Evolutionary conservation across 2,113 vertebrate genomes (phyloP), one percentile per base, ranked within the genome.

Genomic region (Xyliphius kryptos): DNA sequence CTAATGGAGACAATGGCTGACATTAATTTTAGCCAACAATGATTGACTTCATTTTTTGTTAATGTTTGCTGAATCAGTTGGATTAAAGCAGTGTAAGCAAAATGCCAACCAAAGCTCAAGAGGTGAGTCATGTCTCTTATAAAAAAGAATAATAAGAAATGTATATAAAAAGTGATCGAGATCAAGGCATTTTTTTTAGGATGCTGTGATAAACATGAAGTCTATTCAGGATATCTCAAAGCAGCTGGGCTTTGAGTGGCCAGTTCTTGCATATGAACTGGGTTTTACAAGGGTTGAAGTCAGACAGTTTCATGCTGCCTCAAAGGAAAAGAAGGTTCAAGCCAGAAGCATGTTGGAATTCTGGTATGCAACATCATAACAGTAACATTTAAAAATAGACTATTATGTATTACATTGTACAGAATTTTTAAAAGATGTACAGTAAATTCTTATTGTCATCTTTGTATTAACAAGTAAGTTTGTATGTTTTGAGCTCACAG

Each of bases 191-290:
- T 59, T 40, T 26, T 32, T 32, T 37, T 32, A 91, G 89, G 87
- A 91, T 77, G 87, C 87, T 60, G 86, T 87, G 9, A 88, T 88
- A 57, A 89, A 91, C 64, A 74, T 83, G 56, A 89, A 87, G 58
- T 87, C 82, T 1, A 65, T 89, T 63, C 67, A 82, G 71, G 84
- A 91, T 20, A 74, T 88, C 46, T 85, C 85, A 56, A 81, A 66
- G 20, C 82, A 88, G 67, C 71, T 86, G 19, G 79, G 86, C 6
- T 91, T 87, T 79, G 87, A 90, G 71, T 87, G 88, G 87, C 80
- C 80, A 0, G 70, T 85, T 66, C 67, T 89, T 61, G 87, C 84
- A 1, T 81, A 75, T 19, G 81, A 86, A 67, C 83, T 87, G 44
- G 87, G 84, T 52, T 91, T 90, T 76, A 85, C 67, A 66, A 81